Evolutionary conservation across 2,113 vertebrate genomes (phyloP), one percentile per base, ranked within the genome.

Genomic region (Stomatorhinus ivindoensis): DNA sequence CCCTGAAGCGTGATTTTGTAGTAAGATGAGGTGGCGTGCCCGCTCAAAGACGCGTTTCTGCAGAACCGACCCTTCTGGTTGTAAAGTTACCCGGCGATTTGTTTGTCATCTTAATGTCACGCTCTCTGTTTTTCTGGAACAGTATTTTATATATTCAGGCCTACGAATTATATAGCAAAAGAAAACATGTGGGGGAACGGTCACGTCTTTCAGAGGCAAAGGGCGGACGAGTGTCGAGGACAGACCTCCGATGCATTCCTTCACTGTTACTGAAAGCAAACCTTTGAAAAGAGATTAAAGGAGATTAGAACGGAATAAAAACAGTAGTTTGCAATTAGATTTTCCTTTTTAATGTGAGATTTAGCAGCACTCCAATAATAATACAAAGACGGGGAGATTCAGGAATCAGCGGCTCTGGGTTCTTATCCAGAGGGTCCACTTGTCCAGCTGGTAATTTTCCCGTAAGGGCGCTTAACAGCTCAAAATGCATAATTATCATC

Each of bases 381-480:
- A 51, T 27, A 80, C n/a, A 82, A 39, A 88, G 44, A 51, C 27
- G 0, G 0, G 7, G 44, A 76, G 73, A 82, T n/a, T 80, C n/a
- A 24, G 80, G 46, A 80, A 80, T 35, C 69, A 39, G 42, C 31
- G 47, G 46, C 73, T 53, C 65, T 27, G 47, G 39, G 27, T 80
- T 47, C 65, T 35, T 50, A 61, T 51, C 88, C 86, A 61, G 42
- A 58, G 55, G 39, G 86, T 87, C 51, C 86, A 87, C 51, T 87
- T 46, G 31, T 87, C 86, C 86, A 42, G 86, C 51, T 61, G 86
- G 86, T 87, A 44, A 42, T 61, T 87, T 44, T 87, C 42, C 35
- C 15, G 86, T 42, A 55, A 58, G 86, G 35, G 53, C 47, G 55
- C 86, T 87, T 87, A 87, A 65, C 86, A 61, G 35, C 51, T 61